Base-by-base conservation (phyloP, 2,113 vertebrate species). In the Hipposideros armiger region DNA sequence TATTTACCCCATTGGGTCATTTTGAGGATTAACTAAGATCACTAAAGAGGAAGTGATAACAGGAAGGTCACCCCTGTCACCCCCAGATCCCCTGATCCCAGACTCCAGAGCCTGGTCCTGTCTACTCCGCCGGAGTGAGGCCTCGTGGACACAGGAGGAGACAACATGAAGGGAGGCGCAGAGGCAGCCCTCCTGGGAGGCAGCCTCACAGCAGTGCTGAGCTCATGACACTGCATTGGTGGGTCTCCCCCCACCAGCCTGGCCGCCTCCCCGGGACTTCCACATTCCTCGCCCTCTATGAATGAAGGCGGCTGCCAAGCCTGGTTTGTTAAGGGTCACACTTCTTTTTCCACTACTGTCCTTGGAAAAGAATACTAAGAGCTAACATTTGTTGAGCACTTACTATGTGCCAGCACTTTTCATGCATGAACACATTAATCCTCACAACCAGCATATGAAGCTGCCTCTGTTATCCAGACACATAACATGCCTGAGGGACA, bases 21-120 rank as follows among this genome's bases (percentile, higher is more conserved):
- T 82, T 32, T 58, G 90, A 95, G 32, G 30, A 80, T 93, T 50
- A 77, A 86, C n/a, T 36, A 70, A 80, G 40, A 64, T 69, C n/a
- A 76, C 66, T 11, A n/a, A 76, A 62, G 45, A 81, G 70, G 78
- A 87, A 3, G 28, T 60, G 64, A 26, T 26, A 64, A 28, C 3
- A 24, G 30, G 28, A 77, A 52, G 28, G 15, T 50, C 6, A 82
- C 7, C 2, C 3, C 32, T 5, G 3, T 30, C 5, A 2, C 4
- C 9, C 30, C 28, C 8, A 3, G 45, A 47, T 3, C 67, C 32
- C 40, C 10, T 4, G n/a, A 40, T 30, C 54, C 56, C 13, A 81
- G 54, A 32, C 14, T 19, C 32, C 36, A 24, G 83, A 81, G 20
- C 8, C 14, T 7, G 26, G 28, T 54, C 26, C 66, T 77, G 0